Evolutionary conservation across 2,888 invertebrate genomes (phyloP), one percentile per base, ranked within the genome.

Genomic region (Agrotis segetum): DNA sequence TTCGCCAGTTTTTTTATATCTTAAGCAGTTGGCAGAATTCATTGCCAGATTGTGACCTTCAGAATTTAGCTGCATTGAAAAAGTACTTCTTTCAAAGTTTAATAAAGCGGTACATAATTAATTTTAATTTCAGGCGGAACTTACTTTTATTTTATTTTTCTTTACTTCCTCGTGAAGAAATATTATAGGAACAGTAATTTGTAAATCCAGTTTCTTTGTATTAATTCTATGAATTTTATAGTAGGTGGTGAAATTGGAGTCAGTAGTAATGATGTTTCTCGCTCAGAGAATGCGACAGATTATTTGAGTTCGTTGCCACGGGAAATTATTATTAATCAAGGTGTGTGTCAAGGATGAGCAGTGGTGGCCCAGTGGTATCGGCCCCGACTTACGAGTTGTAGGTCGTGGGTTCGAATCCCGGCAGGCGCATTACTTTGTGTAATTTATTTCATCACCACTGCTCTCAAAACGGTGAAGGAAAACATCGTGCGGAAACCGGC

Each of bases 101-200:
- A 44, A 71, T 59, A 62, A 11, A 70, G n/a, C 14, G 13, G n/a
- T 68, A 53, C 58, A 72, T 71, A 62, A 77, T 71, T 71, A 71
- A 71, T 78, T 63, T 59, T 59, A 78, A 63, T 74, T 74, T 44
- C 16, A 3, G 1, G 4, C 40, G 47, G 14, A 19, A 64, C 56
- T 50, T 29, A 29, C 29, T 29, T 29, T 29, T 29, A 29, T 29
- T 29, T 5, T 29, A 29, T 29, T 29, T 29, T 29, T 29, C 29
- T 29, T 29, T 29, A 29, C 29, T 29, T 29, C 29, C 29, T 29
- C 29, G 29, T 29, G 29, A 29, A 29, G 29, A 50, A 75, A 66
- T 53, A 72, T 74, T 62, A 34, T 21, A 34, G 34, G n/a, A 77
- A 46, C 76, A 5, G 34, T 34, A 46, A 67, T 76, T 47, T 71